Base-by-base conservation (phyloP, 1,140 invertebrate species). In the Apolygus lucorum region DNA sequence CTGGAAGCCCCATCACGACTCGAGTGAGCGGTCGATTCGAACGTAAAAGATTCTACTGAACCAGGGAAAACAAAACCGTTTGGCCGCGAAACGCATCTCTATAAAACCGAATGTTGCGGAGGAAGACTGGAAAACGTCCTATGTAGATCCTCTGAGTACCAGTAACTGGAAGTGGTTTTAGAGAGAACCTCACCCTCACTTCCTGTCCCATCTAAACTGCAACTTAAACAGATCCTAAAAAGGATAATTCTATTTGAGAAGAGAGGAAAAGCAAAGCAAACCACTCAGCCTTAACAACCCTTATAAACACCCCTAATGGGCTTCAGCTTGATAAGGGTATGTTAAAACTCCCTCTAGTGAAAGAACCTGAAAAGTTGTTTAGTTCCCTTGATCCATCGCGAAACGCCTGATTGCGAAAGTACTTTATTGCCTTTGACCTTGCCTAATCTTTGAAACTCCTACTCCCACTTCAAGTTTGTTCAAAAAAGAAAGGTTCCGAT, bases 241-340 rank as follows among this genome's bases (percentile, higher is more conserved):
- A 4, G 54, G 54, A 59, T 17, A 59, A 59, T 59, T 59, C 54
- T 59, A 59, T 59, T 59, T 17, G 54, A 59, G 22, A 59, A 59
- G 4, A 59, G 54, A 59, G 54, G 22, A 59, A 59, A 59, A 24
- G 34, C 34, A 42, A 42, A 42, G 17, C 4, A 4, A 42, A 42
- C 34, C 34, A 42, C 34, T 42, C 34, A 42, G 34, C 34, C 17
- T 17, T 42, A 42, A 42, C 34, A 42, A 42, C 34, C 34, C 34
- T 42, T 42, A 42, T 42, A 42, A 42, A 42, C 34, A 42, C 34
- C 17, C 34, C 17, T 42, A 42, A 42, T 42, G 34, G 34, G 34
- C 34, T 42, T 42, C 34, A 42, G 34, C 34, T 42, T 42, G 34
- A 42, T 42, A 59, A 59, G 54, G 22, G 11, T 21, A 59, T 17